Base-by-base conservation (phyloP, 2,888 invertebrate genomes). In the Horisme vitalbata region DNA sequence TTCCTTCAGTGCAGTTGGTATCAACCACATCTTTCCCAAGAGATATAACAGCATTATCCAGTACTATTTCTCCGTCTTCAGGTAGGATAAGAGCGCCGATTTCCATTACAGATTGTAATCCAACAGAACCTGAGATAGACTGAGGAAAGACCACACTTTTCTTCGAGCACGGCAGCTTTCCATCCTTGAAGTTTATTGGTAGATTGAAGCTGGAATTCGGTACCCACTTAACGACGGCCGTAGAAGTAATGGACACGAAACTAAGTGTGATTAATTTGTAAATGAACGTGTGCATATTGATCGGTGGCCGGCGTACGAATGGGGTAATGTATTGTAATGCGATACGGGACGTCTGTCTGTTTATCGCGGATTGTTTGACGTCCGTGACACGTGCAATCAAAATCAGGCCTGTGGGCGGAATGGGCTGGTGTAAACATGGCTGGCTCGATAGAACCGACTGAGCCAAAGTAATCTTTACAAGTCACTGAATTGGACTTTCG, bases 111-210 rank as follows among this genome's bases (percentile, higher is more conserved):
- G 74, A 63, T 32, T 72, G 67, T 4, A 87, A 61, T 45, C 58
- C 63, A 4, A 86, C 63, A 2, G 78, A 59, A 8, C 74, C 77
- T 8, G 62, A 49, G 7, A 86, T 49, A 4, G 57, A 63, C 30
- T 78, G 68, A 9, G 87, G 84, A 27, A 89, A 86, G 6, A 88
- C 62, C 0, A 88, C 80, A 7, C 71, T 81, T 57, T 84, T 71
- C 50, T 75, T 83, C 0, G 88, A 83, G 50, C 88, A 88, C 0
- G 88, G 88, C 10, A 83, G 61, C 46, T 77, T 77, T 0, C 69
- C 71, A 35, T 75, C 70, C 50, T 75, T 75, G 43, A 79, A 88
- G 55, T 83, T 88, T 6, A 52, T 63, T 1, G 85, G 69, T 41
- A 83, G 52, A 51, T 80, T 79, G 54, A 86, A 84, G 50, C 75